Base-by-base conservation (phyloP, 2,797 vertebrate species). In the Eutrigla gurnardus region DNA sequence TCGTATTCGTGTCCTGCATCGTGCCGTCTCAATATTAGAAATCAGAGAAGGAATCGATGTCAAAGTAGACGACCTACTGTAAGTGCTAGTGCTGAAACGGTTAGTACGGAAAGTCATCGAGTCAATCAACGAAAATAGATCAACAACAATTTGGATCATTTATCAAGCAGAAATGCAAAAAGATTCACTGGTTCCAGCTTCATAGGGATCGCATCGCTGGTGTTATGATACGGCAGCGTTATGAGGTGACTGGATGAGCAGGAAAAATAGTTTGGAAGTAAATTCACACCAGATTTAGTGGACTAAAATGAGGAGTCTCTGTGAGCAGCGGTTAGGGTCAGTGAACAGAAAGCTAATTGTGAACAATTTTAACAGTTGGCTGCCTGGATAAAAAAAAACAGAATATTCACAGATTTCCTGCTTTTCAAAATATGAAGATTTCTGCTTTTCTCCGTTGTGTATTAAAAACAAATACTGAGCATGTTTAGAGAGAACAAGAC, bases 11-110 rank as follows among this genome's bases (percentile, higher is more conserved):
- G 32, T 50, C 5, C 49, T 70, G 49, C 8, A 25, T 65, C 71
- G 81, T 66, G 9, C 10, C 15, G 5, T 62, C 11, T 43, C 53
- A 32, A 45, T 12, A 68, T 57, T 59, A 25, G 3, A 65, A 74
- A 72, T 58, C n/a, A 47, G 25, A 10, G 12, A 77, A 17, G 18
- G 12, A 47, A 47, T 25, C 46, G 58, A 69, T 35, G n/a, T 47
- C 8, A 15, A 9, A 17, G 25, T 63, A 25, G 25, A 25, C 25
- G 25, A 25, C 25, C 25, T 25, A 52, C 10, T 18, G 49, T 8
- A 17, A 18, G 1, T 17, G 10, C 46, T 32, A 35, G 13, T 15
- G 15, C 32, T 53, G 17, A 52, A 45, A 66, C 15, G 49, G n/a
- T 42, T 11, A n/a, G 15, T 32, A 15, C 2, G 53, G 25, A 13